Evolutionary conservation across 1,140 invertebrate species (phyloP).

Genomic region (Drosophila kanapiae): DNA sequence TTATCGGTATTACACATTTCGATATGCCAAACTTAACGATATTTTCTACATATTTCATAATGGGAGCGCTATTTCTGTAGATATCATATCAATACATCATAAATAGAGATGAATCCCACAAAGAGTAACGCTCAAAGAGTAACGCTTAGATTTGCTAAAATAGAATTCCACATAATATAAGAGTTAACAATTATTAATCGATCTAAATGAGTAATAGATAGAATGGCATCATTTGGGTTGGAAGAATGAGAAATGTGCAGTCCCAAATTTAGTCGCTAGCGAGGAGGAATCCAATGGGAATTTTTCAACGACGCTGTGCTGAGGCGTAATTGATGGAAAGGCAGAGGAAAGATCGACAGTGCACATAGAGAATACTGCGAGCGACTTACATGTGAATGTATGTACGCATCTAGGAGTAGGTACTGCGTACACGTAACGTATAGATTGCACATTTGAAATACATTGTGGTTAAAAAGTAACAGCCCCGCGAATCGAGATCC

Average conservation of each 20-base stretch:
- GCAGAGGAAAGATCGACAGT: slow-evolving; percentile 53
- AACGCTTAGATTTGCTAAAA: neutral
- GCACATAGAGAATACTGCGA: slow-evolving; percentile 16
- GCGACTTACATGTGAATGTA: slow-evolving; percentile 39
- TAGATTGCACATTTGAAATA: slow-evolving; percentile 83
- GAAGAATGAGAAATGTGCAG: neutral
- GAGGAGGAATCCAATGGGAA: slow-evolving; percentile 2
- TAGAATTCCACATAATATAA: neutral
- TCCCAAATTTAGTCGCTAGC: slow-evolving; percentile 1
- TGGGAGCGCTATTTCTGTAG: no score
- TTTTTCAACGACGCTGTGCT: slow-evolving; percentile 21
- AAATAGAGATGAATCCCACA: no score
- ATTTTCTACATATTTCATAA: no score
- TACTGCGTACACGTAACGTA: slow-evolving; percentile 33
- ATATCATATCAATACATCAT: no score
- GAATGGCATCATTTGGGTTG: no score
- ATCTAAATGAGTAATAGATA: neutral
- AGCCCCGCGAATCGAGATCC: slow-evolving; percentile 51
- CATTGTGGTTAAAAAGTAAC: slow-evolving; percentile 82
- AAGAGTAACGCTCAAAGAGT: no score
- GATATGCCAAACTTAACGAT: no score
- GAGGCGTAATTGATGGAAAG: slow-evolving; percentile 66
- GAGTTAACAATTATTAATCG: neutral
- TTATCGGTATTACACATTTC: no score
- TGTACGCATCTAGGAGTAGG: neutral